Evolutionary conservation across 1,140 invertebrate species (phyloP), one percentile per base, ranked within the genome.

Genomic region (Diorhabda sublineata): DNA sequence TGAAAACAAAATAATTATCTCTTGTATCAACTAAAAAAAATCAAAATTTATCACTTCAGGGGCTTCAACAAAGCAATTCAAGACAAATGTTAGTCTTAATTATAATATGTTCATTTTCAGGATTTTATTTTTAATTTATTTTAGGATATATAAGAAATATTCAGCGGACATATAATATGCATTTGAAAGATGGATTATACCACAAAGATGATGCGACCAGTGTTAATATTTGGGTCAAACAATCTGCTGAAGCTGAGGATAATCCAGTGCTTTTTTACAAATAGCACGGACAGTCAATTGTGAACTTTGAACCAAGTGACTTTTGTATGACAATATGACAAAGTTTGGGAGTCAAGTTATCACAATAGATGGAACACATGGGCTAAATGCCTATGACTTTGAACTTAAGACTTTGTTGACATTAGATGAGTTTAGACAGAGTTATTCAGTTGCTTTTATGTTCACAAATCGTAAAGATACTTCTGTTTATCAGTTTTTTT

Each of bases 371-470:
- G 62, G 70, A 3, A 73, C 75, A 4, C 73, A 76, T 71, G 74
- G 71, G 2, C 47, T 74, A 0, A 74, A 76, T 64, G 4, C 5
- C 11, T 76, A 74, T 69, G 72, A 74, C 64, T 75, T 76, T 71
- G 72, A 73, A 63, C 58, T 74, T 59, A 69, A 63, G 6, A 76
- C 74, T 44, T 9, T 77, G 41, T 42, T 76, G 45, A 64, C 73
- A 4, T n/a, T 73, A 7, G 74, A 76, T 69, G 73, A 76, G 42
- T 67, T 71, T 45, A 42, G 61, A 3, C 44, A 75, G 64, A 73
- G 69, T 3, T 69, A 74, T 64, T 74, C 73, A 6, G 58, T 59
- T 3, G 72, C 74, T 3, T 74, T 64, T 57, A 75, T 75, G 71
- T 64, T 73, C 58, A 61, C 63, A 47, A 75, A 75, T 61, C n/a